Evolutionary conservation across 1,140 invertebrate genomes (phyloP).

Genomic region (Semibalanus balanoides): DNA sequence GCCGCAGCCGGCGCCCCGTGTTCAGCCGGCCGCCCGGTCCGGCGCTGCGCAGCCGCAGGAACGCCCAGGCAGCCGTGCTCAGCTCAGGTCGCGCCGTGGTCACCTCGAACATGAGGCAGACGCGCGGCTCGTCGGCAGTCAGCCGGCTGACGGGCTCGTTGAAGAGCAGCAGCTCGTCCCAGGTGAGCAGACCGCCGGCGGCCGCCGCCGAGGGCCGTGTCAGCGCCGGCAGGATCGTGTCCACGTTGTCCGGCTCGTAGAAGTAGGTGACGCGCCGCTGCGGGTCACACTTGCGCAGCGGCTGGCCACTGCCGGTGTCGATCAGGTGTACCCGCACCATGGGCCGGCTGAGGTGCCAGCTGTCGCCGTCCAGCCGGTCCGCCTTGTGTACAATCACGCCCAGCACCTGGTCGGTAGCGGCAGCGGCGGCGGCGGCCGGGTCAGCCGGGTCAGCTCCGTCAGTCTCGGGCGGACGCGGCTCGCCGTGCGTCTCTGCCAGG

Average conservation of each 20-base stretch:
- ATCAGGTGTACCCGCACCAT: not conserved
- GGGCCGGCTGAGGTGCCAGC: not conserved
- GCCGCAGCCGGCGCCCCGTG: not conserved
- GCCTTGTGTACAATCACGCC: not conserved
- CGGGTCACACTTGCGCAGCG: not conserved
- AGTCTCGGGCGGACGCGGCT: too few relatives aligned
- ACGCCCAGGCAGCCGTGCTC: not conserved
- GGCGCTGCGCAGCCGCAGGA: not conserved
- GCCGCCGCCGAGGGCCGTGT: not conserved
- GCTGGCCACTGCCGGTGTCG: not conserved
- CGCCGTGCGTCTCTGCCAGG: too few relatives aligned
- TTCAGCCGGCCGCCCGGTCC: not conserved
- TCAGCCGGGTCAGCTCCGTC: too few relatives aligned
- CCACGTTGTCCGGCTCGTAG: not conserved
- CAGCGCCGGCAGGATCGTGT: not conserved
- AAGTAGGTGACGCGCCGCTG: not conserved
- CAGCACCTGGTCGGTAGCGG: not conserved
- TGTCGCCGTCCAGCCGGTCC: not conserved
- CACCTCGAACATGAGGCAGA: slow-evolving; percentile 1
- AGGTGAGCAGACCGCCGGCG: not conserved
- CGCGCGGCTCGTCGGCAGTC: not conserved
- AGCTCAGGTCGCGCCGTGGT: not conserved
- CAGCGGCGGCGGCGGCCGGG: too few relatives aligned
- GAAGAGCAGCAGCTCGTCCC: not conserved
- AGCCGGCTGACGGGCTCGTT: not conserved